phyloP scores from a whole-genome alignment of 2,113 vertebrate genomes.

The Proterorhinus semilunaris region DNA sequence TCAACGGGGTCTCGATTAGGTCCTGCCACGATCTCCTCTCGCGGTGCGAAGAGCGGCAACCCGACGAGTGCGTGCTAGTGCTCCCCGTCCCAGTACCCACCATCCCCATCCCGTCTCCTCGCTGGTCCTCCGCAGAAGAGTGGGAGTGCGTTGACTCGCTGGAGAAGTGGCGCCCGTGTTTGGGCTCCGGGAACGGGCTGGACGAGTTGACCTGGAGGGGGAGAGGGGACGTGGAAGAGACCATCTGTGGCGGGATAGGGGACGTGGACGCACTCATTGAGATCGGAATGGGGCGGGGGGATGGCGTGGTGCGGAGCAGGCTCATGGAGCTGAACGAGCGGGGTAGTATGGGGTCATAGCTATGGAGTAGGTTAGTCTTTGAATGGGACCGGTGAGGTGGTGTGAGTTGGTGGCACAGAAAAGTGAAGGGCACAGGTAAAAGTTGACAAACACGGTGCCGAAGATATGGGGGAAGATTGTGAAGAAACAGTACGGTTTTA shows the following conservation, averaged over 20 bases:
- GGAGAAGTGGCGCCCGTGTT: slow-evolving; percentile 83
- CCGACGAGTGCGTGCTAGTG: slow-evolving; percentile 80
- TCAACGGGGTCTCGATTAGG: slow-evolving; percentile 83
- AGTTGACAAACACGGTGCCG: slow-evolving; percentile 2
- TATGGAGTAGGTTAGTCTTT: slow-evolving; percentile 68
- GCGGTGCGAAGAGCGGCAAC: slow-evolving; percentile 80
- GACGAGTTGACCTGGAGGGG: slow-evolving; percentile 84
- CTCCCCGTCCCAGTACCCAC: slow-evolving; percentile 72
- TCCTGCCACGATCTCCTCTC: slow-evolving; percentile 87
- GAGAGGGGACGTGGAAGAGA: slow-evolving; percentile 75
- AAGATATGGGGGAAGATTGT: slow-evolving; percentile 11
- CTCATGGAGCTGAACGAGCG: slow-evolving; percentile 74
- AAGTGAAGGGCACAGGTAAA: neutral
- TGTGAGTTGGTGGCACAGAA: slow-evolving; percentile 1
- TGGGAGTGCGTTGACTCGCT: slow-evolving; percentile 87
- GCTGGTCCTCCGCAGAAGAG: slow-evolving; percentile 83
- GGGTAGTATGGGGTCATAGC: slow-evolving; percentile 61
- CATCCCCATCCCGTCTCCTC: slow-evolving; percentile 68
- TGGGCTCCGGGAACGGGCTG: slow-evolving; percentile 86
- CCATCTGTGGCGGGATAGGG: slow-evolving; percentile 74
- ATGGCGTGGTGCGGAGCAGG: slow-evolving; percentile 71
- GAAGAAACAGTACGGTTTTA: slow-evolving; percentile 25
- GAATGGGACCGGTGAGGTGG: slow-evolving; percentile 11
- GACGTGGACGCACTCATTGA: slow-evolving; percentile 73
- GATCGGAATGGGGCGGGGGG: slow-evolving; percentile 57